Evolutionary conservation across 1,140 invertebrate genomes (phyloP).

Genomic region (Ceratosolen fusciceps): DNA sequence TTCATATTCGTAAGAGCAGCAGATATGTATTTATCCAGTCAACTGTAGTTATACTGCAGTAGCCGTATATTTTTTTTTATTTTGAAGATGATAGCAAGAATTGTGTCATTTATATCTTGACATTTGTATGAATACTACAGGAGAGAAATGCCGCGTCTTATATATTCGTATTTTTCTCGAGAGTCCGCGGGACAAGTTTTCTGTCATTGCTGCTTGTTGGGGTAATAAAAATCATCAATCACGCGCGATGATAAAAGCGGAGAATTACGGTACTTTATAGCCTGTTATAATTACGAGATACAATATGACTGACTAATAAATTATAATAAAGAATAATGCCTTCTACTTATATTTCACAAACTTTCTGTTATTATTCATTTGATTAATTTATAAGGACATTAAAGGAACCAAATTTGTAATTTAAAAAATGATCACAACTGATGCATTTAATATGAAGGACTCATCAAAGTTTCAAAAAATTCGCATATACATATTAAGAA

Average conservation of each 20-base stretch:
- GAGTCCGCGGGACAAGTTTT: neutral
- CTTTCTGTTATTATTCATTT: conserved; percentile 13
- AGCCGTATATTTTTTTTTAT: neutral
- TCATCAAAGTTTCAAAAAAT: neutral
- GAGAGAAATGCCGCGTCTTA: neutral
- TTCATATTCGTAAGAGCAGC: neutral
- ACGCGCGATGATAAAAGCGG: conserved; percentile 11
- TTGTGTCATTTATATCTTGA: neutral
- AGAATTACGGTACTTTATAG: conserved; percentile 21
- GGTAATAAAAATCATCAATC: conserved; percentile 20
- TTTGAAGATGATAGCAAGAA: neutral
- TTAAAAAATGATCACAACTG: neutral
- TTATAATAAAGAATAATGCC: conserved; percentile 10
- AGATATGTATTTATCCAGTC: neutral
- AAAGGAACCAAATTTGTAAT: neutral
- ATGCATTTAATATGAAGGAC: conserved; percentile 7
- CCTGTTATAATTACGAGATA: conserved; percentile 20
- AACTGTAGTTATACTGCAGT: conserved; percentile 3
- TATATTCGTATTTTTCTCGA: conserved; percentile 1
- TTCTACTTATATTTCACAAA: neutral
- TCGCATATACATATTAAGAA: neutral
- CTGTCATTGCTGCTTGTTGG: conserved; percentile 13
- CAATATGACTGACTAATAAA: conserved; percentile 12
- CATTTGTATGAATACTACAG: neutral
- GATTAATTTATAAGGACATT: conserved; percentile 16